Base-by-base conservation (phyloP, 2,888 invertebrate species). In the Scaptodrosophila latifasciaeformis region DNA sequence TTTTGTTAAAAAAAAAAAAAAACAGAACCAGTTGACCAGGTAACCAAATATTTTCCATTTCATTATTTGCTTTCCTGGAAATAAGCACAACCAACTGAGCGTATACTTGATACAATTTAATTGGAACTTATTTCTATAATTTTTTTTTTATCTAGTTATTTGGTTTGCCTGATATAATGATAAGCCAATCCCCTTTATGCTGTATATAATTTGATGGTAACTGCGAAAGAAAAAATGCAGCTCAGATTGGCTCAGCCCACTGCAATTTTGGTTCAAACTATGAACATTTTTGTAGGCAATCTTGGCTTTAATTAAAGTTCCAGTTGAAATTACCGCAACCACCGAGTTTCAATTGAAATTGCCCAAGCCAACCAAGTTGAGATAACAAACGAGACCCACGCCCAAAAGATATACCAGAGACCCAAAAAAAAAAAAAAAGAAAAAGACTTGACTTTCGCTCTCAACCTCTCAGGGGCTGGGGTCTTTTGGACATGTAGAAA, bases 281-380 rank as follows among this genome's bases (percentile, higher is more conserved):
- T 66, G 67, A 58, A 54, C 62, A 76, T 70, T 9, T 5, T 66
- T 80, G 74, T 76, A 50, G 17, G 67, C 74, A 63, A 72, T 66
- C 74, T 60, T 46, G 57, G 58, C 59, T 70, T 79, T 72, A 72
- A 72, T 79, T 72, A 72, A 63, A 70, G 74, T 72, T 56, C 61
- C 46, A 13, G 59, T 59, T 62, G 56, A 63, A 52, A 59, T 59
- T 40, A 54, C 12, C 24, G 7, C 24, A 24, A 24, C 3, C 7
- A 24, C 24, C 4, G 24, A 24, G 4, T 24, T 3, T 7, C 24
- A 3, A 24, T 3, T 3, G 31, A 12, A 56, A 57, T 42, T 59
- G 70, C 49, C 35, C 42, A 53, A 57, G 57, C 63, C 70, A 61
- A 61, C 51, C 45, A 40, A 35, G 34, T 27, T 62, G 75, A 49